Evolutionary conservation across 1,140 invertebrate species (phyloP).

Genomic region (Cyclargus thomasi): DNA sequence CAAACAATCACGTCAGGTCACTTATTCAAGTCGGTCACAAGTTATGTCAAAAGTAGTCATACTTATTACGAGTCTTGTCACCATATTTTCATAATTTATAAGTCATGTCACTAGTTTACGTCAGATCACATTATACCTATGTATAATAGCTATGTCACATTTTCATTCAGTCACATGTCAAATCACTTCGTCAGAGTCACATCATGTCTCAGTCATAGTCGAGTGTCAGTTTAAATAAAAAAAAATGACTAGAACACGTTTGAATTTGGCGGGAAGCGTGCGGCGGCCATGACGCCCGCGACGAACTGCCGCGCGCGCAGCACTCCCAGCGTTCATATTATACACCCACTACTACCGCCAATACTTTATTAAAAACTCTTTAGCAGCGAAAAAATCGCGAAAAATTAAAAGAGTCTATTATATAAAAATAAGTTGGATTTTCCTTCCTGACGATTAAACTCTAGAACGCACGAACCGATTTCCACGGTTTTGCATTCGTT

Average conservation of each 20-base stretch:
- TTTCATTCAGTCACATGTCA: slow-evolving; percentile 9
- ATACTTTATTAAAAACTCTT: too few species aligned
- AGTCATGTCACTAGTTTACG: slow-evolving; percentile 29
- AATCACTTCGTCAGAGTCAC: slow-evolving; percentile 29
- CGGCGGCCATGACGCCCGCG: slow-evolving; percentile 53
- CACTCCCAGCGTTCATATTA: slow-evolving; percentile 46
- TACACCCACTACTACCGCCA: slow-evolving; percentile 55
- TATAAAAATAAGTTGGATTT: too few species aligned
- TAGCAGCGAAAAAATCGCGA: too few species aligned
- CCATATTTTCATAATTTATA: slow-evolving; percentile 27
- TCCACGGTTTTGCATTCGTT: too few species aligned
- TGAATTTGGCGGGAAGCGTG: slow-evolving; percentile 51
- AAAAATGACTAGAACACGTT: slow-evolving; percentile 48
- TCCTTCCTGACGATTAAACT: too few species aligned
- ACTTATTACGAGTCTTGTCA: slow-evolving; percentile 38
- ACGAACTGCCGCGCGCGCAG: slow-evolving; percentile 44
- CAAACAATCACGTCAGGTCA: slow-evolving; percentile 16
- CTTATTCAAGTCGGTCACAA: slow-evolving; percentile 33
- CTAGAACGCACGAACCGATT: too few species aligned
- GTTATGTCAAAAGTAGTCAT: slow-evolving; percentile 34
- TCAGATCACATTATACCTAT: slow-evolving; percentile 11
- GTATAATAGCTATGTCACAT: too few species aligned
- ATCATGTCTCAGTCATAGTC: too few species aligned
- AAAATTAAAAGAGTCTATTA: too few species aligned
- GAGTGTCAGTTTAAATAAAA: slow-evolving; percentile 33